A percentile compares a stretch with the other conserved stretches of the same genome.
phyloP scores from a whole-genome alignment of 1,140 invertebrate genomes.

The Tyrophagus putrescentiae region DNA sequence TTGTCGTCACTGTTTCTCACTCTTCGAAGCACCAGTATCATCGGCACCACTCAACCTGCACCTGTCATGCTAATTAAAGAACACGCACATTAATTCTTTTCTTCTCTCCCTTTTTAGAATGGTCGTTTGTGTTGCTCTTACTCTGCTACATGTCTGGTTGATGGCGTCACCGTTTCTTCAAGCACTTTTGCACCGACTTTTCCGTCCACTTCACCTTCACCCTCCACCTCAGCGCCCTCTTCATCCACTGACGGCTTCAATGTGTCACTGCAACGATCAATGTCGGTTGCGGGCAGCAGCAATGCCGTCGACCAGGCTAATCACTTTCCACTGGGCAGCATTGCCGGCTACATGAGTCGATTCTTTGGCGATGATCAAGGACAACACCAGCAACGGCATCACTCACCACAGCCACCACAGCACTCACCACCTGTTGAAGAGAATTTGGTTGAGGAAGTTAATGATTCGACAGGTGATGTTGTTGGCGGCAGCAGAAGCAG shows the following conservation, averaged over 20 bases:
- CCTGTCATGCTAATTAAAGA: too few relatives aligned
- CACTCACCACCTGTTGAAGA: too few relatives aligned
- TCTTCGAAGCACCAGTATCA: too few relatives aligned
- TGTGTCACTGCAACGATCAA: slow-evolving; percentile 5
- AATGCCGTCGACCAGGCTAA: background rate
- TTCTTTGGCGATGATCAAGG: background rate
- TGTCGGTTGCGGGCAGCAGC: background rate
- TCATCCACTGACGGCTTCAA: slow-evolving; percentile 1
- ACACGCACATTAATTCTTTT: background rate
- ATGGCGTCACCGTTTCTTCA: background rate
- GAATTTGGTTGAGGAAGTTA: too few relatives aligned
- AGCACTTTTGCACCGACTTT: too few relatives aligned
- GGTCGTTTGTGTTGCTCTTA: slow-evolving; percentile 20
- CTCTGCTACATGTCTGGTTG: background rate
- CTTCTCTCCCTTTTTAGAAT: slow-evolving; percentile 6
- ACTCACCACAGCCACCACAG: too few relatives aligned
- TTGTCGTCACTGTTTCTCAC: background rate
- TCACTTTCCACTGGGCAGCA: background rate
- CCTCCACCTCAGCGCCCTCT: background rate
- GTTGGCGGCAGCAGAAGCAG: background rate
- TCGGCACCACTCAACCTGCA: too few relatives aligned
- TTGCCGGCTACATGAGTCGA: background rate
- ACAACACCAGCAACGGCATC: background rate
- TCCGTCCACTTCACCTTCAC: too few relatives aligned
- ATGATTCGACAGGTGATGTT: too few relatives aligned